A percentile compares a stretch with the other conserved stretches of the same genome.
Evolutionary conservation across 2,113 vertebrate genomes (phyloP).

Genomic region (Prochilodus magdalenae): DNA sequence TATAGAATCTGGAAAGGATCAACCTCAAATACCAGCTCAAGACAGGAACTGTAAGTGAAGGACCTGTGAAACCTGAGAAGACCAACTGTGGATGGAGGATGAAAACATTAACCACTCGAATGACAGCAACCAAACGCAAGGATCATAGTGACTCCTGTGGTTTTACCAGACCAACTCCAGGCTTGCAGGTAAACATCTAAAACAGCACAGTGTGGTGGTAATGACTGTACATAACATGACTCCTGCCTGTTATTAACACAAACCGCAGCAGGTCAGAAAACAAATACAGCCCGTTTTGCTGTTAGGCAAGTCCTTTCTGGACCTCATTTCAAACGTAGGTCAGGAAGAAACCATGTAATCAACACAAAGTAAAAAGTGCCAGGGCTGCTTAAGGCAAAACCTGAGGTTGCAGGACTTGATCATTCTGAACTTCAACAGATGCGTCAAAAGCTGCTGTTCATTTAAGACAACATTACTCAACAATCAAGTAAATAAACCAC

Average conservation of each 20-base stretch:
- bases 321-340: slow-evolving; percentile 30
- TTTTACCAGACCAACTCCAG: slow-evolving; percentile 24
- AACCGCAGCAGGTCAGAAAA: slow-evolving; percentile 35
- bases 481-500: not conserved
- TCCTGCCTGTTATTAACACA: slow-evolving; percentile 41
- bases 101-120: slow-evolving; percentile 15
- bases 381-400: not conserved
- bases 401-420: not conserved
- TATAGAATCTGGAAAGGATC: not conserved
- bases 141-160: not conserved
- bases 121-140: slow-evolving; percentile 10
- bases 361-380: slow-evolving; percentile 30
- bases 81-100: not conserved
- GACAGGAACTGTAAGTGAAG: not conserved
- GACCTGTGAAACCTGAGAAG: not conserved
- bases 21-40: not conserved
- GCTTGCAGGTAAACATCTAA: slow-evolving; percentile 28
- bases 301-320: not conserved
- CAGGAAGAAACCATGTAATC: slow-evolving; percentile 41
- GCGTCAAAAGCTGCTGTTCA: not conserved
- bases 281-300: slow-evolving; percentile 12
- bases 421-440: not conserved
- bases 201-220: slow-evolving; percentile 28
- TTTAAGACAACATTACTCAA: not conserved
- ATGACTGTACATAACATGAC: slow-evolving; percentile 23